Evolutionary conservation across 2,797 vertebrate species (phyloP).

Genomic region (Eleutherodactylus coqui): DNA sequence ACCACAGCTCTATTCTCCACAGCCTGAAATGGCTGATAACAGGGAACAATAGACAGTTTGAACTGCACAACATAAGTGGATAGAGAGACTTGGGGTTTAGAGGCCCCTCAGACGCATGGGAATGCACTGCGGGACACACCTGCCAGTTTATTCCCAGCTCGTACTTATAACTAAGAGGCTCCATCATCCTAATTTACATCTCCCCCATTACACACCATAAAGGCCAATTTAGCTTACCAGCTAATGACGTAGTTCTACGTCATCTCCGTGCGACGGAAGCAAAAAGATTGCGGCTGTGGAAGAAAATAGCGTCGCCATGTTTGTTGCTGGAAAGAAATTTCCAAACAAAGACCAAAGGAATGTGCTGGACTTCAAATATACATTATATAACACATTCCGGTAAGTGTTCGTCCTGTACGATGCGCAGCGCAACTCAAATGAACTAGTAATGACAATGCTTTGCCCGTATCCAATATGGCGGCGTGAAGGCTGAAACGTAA

Average conservation of each 20-base stretch:
- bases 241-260: background rate
- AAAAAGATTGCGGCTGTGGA: no score
- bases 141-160: no score
- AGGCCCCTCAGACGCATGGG: background rate
- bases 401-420: background rate
- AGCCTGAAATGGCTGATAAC: background rate
- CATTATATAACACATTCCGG: no score
- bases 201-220: background rate
- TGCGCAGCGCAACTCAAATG: background rate
- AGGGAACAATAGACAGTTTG: background rate
- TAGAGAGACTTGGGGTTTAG: no score
- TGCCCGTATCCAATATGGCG: conserved; percentile 1
- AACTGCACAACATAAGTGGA: no score
- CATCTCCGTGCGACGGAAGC: background rate
- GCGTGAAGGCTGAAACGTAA: background rate
- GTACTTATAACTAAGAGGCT: no score
- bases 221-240: background rate
- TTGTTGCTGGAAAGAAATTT: background rate
- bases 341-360: background rate
- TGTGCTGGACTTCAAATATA: background rate
- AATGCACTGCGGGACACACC: no score
- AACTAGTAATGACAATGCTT: background rate
- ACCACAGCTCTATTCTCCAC: background rate
- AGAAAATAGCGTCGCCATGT: background rate
- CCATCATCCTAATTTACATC: background rate